Conservation (phyloP, 1,140 invertebrate species). For the Scylla paramamosain region DNA sequence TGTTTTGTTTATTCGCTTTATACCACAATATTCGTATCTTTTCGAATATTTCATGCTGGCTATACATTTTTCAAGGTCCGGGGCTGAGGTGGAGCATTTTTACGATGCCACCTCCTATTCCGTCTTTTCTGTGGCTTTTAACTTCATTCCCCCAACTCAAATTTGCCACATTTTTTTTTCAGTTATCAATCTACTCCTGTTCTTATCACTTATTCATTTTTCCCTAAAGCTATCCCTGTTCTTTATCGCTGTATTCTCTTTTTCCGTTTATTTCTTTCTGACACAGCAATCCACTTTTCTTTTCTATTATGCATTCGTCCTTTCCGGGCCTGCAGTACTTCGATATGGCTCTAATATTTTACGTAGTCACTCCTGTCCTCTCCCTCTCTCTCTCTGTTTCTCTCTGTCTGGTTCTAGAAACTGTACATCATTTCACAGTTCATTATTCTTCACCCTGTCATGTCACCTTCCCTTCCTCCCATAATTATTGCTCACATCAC, state of each 20-base stretch:
- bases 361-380: background rate
- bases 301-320: too few relatives aligned
- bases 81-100: background rate
- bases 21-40: constrained; percentile 5
- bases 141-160: background rate
- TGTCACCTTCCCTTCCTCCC: background rate
- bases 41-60: background rate
- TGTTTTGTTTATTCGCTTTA: constrained; percentile 16
- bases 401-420: background rate
- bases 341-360: too few relatives aligned
- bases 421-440: background rate
- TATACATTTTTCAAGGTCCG: background rate
- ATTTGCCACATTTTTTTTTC: background rate
- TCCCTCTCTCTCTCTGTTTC: background rate
- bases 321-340: too few relatives aligned
- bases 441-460: background rate
- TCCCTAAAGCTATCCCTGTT: background rate
- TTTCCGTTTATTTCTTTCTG: background rate
- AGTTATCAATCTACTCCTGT: background rate
- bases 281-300: too few relatives aligned
- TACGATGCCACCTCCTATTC: background rate
- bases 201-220: background rate
- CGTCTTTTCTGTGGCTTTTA: background rate
- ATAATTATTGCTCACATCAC: background rate
- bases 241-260: background rate